Evolutionary conservation across 2,888 invertebrate genomes (phyloP).

Genomic region (Euspilapteryx auroguttella): DNA sequence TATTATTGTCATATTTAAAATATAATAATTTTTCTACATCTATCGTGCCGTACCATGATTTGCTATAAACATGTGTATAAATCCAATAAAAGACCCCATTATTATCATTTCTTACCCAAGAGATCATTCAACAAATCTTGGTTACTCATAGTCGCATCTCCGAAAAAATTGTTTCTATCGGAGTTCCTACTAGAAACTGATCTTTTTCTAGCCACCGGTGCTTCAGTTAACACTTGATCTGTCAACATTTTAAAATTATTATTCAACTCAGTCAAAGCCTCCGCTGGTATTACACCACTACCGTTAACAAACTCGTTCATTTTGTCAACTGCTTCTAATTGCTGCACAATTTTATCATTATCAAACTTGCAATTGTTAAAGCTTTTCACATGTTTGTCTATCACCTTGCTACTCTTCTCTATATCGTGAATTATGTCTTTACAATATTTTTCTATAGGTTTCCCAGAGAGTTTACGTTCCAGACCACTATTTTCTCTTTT

Average conservation of each 20-base stretch:
- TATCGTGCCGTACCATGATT: no score
- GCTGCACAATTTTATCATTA: conserved; percentile 46
- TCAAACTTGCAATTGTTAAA: conserved; percentile 42
- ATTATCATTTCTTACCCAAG: conserved; percentile 43
- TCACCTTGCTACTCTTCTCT: conserved; percentile 41
- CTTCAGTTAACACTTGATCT: conserved; percentile 27
- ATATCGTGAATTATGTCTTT: conserved; percentile 46
- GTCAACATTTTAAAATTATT: conserved; percentile 43
- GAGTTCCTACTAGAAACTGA: conserved; percentile 25
- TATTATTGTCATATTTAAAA: neutral
- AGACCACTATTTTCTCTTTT: conserved; percentile 20
- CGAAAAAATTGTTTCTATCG: conserved; percentile 22
- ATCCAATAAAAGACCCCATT: neutral
- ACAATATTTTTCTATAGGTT: conserved; percentile 41
- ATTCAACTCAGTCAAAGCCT: conserved; percentile 32
- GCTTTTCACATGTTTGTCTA: conserved; percentile 52
- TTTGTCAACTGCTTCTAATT: conserved; percentile 51
- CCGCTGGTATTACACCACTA: conserved; percentile 26
- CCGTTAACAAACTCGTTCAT: conserved; percentile 44
- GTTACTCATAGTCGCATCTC: conserved; percentile 36
- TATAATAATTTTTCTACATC: neutral
- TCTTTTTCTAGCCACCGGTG: conserved; percentile 23
- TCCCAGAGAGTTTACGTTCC: conserved; percentile 23
- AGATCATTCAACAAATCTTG: conserved; percentile 43
- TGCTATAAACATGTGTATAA: no score